Conservation (phyloP, 2,888 invertebrate species). For the Gymnoscelis rufifasciata region DNA sequence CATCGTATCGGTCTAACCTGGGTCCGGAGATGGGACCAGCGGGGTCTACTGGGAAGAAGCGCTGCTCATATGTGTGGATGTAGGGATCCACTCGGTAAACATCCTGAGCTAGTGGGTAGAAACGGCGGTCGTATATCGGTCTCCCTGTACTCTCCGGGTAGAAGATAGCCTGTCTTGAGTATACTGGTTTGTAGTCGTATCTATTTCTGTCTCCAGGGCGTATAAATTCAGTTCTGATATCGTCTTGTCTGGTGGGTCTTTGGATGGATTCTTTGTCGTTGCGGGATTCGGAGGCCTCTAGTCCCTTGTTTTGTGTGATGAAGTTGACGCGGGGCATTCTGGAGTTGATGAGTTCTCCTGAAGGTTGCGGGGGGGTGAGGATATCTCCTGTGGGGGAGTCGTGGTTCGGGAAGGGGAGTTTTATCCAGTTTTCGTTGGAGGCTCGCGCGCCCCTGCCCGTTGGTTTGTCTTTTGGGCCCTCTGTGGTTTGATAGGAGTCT, state of each 20-base stretch:
- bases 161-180: constrained; percentile 69
- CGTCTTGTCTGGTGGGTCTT: constrained; percentile 60
- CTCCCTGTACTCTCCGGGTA: constrained; percentile 70
- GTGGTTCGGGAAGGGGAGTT: constrained; percentile 74
- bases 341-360: constrained; percentile 76
- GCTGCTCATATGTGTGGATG: constrained; percentile 61
- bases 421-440: constrained; percentile 81
- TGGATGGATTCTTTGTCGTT: constrained; percentile 72
- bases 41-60: constrained; percentile 42
- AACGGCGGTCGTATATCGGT: constrained; percentile 62
- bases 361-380: constrained; percentile 74
- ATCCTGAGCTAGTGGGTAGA: constrained; percentile 54
- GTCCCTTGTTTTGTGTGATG: constrained; percentile 80
- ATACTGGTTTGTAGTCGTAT: constrained; percentile 56
- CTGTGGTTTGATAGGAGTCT: constrained; percentile 63
- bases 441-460: constrained; percentile 80
- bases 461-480: constrained; percentile 70
- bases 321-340: constrained; percentile 83
- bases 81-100: constrained; percentile 65
- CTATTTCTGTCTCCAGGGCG: constrained; percentile 59
- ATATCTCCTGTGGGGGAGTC: constrained; percentile 57
- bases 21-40: constrained; percentile 33
- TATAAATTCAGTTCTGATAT: constrained; percentile 69
- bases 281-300: constrained; percentile 72
- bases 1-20: constrained; percentile 65